Evolutionary conservation across 2,888 invertebrate species (phyloP), one percentile per base, ranked within the genome.

Genomic region (Tenthredo distinguenda): DNA sequence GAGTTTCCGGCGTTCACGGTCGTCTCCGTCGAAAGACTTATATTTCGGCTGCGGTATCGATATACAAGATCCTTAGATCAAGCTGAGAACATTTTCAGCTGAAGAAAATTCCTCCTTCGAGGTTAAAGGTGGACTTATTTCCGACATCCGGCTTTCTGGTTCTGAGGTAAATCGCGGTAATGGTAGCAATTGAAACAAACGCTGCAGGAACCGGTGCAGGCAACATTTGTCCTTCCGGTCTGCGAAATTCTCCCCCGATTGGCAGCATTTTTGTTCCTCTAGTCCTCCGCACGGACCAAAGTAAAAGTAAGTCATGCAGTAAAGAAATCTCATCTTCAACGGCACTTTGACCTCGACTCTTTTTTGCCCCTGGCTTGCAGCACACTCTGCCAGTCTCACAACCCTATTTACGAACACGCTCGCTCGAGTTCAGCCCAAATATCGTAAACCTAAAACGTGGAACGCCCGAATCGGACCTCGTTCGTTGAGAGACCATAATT

Each of bases 381-480:
- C 85, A 55, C 74, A 82, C 72, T 84, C 68, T 84, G 85, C 81
- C 77, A 86, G 85, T 86, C 86, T 84, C 86, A 86, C 87, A 86
- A 86, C 86, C 87, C 86, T 85, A 82, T 86, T 86, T 84, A 82
- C 55, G 85, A 65, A 83, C 62, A 83, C 86, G 31, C 85, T 72
- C 79, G 26, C 55, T 77, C 18, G 21, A 26, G 37, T 81, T 40
- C 18, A 81, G 37, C 21, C 62, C 31, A 40, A 81, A 81, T 58
- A 81, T 81, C 81, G 81, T 81, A 62, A 81, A 81, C 58, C 81
- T 62, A 50, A 81, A 81, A 37, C 81, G 81, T 37, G 81, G 62
- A 81, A 81, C 37, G 58, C 81, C 81, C 40, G 62, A 81, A 81
- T 81, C 62, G 58, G 81, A 62, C 81, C 62, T 62, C 62, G 40